Conservation (phyloP, 2,797 vertebrate genomes). For the Botia kubotai region DNA sequence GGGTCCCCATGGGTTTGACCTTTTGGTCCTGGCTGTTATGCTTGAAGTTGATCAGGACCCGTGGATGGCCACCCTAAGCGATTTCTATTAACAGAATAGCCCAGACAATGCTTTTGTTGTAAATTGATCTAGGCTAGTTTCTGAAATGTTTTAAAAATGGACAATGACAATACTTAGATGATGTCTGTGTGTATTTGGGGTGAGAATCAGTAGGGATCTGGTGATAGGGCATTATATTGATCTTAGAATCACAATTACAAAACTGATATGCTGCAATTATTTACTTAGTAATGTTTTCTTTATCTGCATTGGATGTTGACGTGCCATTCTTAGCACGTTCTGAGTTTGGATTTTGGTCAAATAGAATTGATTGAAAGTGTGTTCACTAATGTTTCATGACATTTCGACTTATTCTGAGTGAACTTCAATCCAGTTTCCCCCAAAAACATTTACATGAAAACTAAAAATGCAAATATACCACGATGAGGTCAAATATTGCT, state of each 20-base stretch:
- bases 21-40: slow-evolving; percentile 73
- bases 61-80: slow-evolving; percentile 68
- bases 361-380: not conserved
- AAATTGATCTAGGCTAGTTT: slow-evolving; percentile 39
- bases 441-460: not conserved
- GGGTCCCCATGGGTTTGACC: slow-evolving; percentile 74
- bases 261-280: not conserved
- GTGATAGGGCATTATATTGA: not conserved
- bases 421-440: not conserved
- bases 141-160: slow-evolving; percentile 47
- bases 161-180: not conserved
- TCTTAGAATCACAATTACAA: not conserved
- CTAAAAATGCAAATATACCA: too few species aligned
- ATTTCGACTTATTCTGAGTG: not conserved
- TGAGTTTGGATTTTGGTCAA: not conserved
- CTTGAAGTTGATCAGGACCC: slow-evolving; percentile 76
- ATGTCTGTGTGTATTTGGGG: not conserved
- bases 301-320: not conserved
- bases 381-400: not conserved
- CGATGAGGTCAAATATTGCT: too few species aligned
- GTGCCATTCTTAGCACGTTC: not conserved
- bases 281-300: not conserved
- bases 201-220: not conserved
- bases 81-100: slow-evolving; percentile 71
- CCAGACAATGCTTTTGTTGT: slow-evolving; percentile 67